phyloP scores from a whole-genome alignment of 2,113 vertebrate genomes.

The Scopus umbretta region DNA sequence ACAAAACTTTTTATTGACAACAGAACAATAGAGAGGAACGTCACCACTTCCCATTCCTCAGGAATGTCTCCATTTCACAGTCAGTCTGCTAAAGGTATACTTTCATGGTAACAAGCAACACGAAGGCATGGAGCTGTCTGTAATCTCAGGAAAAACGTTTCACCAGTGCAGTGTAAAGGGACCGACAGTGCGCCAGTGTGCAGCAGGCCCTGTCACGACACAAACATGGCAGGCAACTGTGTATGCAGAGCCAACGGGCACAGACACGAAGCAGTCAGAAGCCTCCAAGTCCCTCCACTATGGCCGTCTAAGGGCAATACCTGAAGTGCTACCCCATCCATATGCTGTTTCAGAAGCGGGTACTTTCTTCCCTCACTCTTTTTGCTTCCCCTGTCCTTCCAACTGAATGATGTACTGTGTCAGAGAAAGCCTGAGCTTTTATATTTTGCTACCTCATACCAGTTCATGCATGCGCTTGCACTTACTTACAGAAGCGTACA shows the following conservation, averaged over 20 bases:
- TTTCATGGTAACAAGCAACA: conserved; percentile 22
- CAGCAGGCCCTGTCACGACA: conserved; percentile 7
- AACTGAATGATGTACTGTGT: neutral
- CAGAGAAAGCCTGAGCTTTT: neutral
- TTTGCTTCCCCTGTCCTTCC: neutral
- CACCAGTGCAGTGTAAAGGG: conserved; percentile 2
- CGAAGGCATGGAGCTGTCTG: neutral
- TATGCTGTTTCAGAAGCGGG: neutral
- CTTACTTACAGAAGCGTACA: conserved; percentile 4
- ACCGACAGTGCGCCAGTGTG: neutral
- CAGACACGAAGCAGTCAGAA: neutral
- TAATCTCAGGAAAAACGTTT: neutral
- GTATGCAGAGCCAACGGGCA: neutral
- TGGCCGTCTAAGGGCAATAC: neutral
- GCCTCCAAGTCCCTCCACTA: neutral
- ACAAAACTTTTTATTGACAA: conserved; percentile 79
- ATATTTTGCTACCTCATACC: neutral
- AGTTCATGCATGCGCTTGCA: neutral
- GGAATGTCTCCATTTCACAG: conserved; percentile 74
- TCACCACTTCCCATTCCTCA: conserved; percentile 73
- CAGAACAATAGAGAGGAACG: conserved; percentile 74
- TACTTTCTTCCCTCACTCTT: neutral
- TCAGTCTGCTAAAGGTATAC: conserved; percentile 49
- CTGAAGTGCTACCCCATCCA: neutral
- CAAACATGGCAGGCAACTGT: neutral